Base-by-base conservation (phyloP, 2,888 invertebrate genomes). In the Eledone cirrhosa region DNA sequence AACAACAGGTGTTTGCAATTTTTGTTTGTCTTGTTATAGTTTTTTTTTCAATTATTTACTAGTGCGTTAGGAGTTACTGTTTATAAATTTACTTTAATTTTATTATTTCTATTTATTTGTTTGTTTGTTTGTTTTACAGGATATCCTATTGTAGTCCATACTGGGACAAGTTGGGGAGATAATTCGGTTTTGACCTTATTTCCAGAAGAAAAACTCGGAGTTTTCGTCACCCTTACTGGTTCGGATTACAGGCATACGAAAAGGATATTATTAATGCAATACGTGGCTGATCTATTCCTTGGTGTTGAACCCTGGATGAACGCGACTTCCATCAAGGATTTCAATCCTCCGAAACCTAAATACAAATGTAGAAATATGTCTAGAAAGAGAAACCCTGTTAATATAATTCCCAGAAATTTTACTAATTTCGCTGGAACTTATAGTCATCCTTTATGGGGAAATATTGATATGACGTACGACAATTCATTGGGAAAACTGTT, bases 141-240 rank as follows among this genome's bases (percentile, higher is more conserved):
- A 22, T 83, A 75, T 33, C 80, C 74, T 3, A 80, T 79, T 27
- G 33, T 83, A 11, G 75, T 80, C 8, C 85, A 86, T 81, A 82
- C 82, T n/a, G 86, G 85, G 29, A 80, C 83, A 7, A 82, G 81
- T n/a, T 81, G 72, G 77, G 85, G 86, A 2, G 84, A 84, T 77
- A 80, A 81, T 11, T 81, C 81, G 41, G 74, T 84, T 31, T 53
- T 83, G 65, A 82, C 83, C 0, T 78, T 85, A 22, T 29, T 84
- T 1, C 85, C 85, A 1, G 80, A 81, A 31, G 78, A 78, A 29
- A 75, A 79, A n/a, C 16, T 86, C 1, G 85, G 84, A n/a, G 80
- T 85, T 22, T 83, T 83, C 81, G 83, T 80, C 16, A 78, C 81
- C 48, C 77, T 83, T 48, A 82, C 80, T 0, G 85, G 84, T 2